These are phyloP conservation scores for Hycleus cichorii DNA, from an alignment of 1,140 invertebrate genomes.

Conservation along the genomic window DNA sequence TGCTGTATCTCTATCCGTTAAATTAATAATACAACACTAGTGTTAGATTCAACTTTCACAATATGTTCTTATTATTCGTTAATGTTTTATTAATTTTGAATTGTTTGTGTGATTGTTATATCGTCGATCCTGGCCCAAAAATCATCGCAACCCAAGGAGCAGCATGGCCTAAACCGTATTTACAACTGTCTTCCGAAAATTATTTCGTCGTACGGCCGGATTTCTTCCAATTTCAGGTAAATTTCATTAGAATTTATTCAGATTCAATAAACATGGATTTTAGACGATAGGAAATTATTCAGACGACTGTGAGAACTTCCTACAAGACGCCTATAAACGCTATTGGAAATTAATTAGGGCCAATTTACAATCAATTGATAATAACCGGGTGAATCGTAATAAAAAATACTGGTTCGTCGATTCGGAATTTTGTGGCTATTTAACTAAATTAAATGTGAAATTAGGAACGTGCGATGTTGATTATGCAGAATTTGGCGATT, in stretches of 20 bases:
- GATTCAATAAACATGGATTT: neutral
- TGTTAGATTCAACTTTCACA: too few relatives aligned
- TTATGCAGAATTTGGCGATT: too few relatives aligned
- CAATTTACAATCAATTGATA: conserved; percentile 19
- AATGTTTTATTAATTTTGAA: too few relatives aligned
- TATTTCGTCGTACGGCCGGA: conserved; percentile 39
- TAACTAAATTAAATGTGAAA: conserved; percentile 45
- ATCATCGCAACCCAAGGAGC: conserved; percentile 43
- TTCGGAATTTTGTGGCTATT: conserved; percentile 36
- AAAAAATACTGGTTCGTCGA: conserved; percentile 21
- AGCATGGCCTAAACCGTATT: conserved; percentile 49
- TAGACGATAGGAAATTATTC: conserved; percentile 31
- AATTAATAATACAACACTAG: too few relatives aligned
- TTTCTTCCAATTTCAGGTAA: conserved; percentile 44
- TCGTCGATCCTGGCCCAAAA: conserved; percentile 31
- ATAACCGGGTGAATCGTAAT: conserved; percentile 36
- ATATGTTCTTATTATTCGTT: too few relatives aligned
- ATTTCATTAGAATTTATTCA: conserved; percentile 3
- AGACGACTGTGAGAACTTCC: conserved; percentile 46
- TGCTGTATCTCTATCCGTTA: too few relatives aligned
- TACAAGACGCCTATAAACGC: conserved; percentile 49
- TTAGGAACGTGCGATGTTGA: conserved; percentile 26
- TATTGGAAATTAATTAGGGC: conserved; percentile 43
- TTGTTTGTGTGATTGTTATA: neutral
- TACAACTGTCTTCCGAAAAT: conserved; percentile 33